phyloP scores from a whole-genome alignment of 2,797 vertebrate genomes.

The Hippopotamyrus pictus region DNA sequence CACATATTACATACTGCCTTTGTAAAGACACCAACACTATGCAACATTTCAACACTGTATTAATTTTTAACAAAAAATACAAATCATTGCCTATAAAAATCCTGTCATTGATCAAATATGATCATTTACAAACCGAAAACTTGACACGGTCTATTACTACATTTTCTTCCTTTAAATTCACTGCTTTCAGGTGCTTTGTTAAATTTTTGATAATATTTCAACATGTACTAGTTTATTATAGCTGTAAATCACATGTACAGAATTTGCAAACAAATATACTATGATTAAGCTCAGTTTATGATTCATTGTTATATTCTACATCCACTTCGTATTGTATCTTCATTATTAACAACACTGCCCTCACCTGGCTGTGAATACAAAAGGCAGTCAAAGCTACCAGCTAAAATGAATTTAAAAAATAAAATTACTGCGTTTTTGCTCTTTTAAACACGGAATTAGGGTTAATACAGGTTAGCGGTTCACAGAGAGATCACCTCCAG shows the following conservation, averaged over 20 bases:
- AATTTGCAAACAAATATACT: neutral
- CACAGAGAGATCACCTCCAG: neutral
- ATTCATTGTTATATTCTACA: neutral
- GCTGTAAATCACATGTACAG: neutral
- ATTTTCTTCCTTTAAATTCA: neutral
- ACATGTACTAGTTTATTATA: neutral
- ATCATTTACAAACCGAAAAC: neutral
- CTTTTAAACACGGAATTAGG: neutral
- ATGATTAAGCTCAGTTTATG: neutral
- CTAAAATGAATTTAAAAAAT: neutral
- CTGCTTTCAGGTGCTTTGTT: neutral
- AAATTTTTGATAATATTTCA: neutral
- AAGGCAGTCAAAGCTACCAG: neutral
- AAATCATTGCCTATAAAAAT: neutral
- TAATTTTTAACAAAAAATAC: neutral
- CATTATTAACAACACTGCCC: neutral
- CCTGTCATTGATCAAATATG: neutral
- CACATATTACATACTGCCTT: neutral
- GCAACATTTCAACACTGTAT: neutral
- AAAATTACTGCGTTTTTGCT: neutral
- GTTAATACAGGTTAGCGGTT: neutral
- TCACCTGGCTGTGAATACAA: neutral
- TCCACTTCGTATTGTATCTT: neutral
- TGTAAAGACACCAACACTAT: neutral
- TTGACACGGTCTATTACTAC: neutral